Evolutionary conservation across 2,888 invertebrate genomes (phyloP), one percentile per base, ranked within the genome.

Genomic region (Nysson spinosus): DNA sequence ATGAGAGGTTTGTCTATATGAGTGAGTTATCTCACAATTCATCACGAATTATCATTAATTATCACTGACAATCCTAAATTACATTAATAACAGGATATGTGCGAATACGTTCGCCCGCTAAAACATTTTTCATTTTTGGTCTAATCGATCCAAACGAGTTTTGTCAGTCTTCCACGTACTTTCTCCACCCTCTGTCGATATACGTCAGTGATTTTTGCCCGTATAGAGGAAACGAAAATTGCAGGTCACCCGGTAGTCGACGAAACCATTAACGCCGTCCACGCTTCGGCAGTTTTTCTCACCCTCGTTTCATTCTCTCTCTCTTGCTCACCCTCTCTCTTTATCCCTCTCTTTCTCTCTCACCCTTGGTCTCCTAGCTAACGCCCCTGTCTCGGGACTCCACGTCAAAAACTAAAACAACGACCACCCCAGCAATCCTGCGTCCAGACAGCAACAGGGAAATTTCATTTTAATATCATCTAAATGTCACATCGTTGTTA

Each of bases 381-480:
- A 30, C 42, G 35, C 37, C 22, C 16, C 63, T 35, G 35, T 17
- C 46, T 34, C n/a, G 22, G 1, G 17, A 42, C 37, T 19, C 22
- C 16, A 16, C 66, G 54, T 67, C 66, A 54, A 50, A 65, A 57
- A 58, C 35, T 47, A 32, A 50, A 54, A 60, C 46, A 32, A 46
- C 34, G 28, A 28, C 20, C 14, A 14, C 26, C 22, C 16, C 16
- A n/a, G 32, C 20, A 35, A 35, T n/a, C 43, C 7, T 2, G 3
- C 39, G 12, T 22, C n/a, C 20, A 22, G 39, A 43, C 24, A 26
- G 47, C 32, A 39, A n/a, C 44, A 26, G 39, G 28, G 32, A 26
- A 57, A 65, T 66, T 65, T 65, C 66, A 57, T 65, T 66, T 66
- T 65, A 66, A 66, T 66, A 66, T 66, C 66, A 43, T 47, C 66